These are phyloP conservation scores for Lasioglossum lativentre DNA, from an alignment of 2,888 invertebrate species.

Conservation along the genomic window DNA sequence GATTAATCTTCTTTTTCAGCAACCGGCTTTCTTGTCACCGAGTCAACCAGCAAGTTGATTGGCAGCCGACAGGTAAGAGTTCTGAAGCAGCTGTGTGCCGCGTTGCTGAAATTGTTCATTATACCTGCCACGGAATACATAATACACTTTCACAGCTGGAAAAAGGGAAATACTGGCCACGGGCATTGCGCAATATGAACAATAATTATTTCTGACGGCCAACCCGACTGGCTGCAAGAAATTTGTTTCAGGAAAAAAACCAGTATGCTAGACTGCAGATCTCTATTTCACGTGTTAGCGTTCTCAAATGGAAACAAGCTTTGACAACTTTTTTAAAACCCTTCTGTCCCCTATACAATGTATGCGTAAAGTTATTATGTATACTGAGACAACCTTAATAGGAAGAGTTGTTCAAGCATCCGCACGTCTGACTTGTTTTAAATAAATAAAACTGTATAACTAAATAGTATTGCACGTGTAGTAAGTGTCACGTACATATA, in stretches of 20 bases:
- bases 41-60: conserved; percentile 50
- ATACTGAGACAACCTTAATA: too few relatives aligned
- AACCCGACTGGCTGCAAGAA: not conserved
- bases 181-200: conserved; percentile 9
- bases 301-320: not conserved
- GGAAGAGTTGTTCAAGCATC: too few relatives aligned
- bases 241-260: not conserved
- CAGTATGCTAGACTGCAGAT: not conserved
- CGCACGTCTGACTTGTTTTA: too few relatives aligned
- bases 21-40: conserved; percentile 46
- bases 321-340: not conserved
- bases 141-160: conserved; percentile 32
- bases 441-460: too few relatives aligned
- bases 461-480: too few relatives aligned
- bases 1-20: conserved; percentile 64
- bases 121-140: conserved; percentile 31
- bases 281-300: not conserved
- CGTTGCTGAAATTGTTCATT: conserved; percentile 43
- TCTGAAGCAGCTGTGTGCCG: conserved; percentile 38
- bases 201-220: conserved; percentile 6
- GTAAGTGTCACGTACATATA: too few relatives aligned
- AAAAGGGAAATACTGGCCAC: conserved; percentile 18
- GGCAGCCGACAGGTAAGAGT: conserved; percentile 45
- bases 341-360: not conserved
- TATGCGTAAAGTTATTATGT: too few relatives aligned